Conservation (phyloP, 2,888 invertebrate species). For the Eupithecia abbreviata region DNA sequence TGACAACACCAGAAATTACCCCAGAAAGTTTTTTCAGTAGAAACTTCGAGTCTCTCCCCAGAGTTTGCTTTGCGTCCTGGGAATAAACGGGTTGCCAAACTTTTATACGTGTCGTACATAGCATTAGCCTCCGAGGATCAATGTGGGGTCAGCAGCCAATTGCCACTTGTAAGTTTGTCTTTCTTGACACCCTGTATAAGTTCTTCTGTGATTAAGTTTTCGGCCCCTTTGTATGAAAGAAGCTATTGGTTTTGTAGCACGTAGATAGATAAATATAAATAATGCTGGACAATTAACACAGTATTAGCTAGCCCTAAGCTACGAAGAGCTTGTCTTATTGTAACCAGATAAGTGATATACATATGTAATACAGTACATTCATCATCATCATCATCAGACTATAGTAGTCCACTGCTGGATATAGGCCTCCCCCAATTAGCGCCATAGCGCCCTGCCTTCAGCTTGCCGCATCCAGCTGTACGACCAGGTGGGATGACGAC, state of each 20-base stretch:
- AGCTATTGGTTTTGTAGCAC: background rate
- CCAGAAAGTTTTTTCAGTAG: conserved; percentile 31
- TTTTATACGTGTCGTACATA: conserved; percentile 37
- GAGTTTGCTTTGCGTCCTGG: conserved; percentile 39
- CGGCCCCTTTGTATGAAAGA: background rate
- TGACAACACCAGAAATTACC: conserved; percentile 3
- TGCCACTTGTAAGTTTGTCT: conserved; percentile 8
- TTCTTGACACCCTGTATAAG: background rate
- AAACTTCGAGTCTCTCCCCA: conserved; percentile 36
- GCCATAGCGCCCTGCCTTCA: no score
- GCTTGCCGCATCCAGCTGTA: no score
- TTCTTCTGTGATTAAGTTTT: background rate
- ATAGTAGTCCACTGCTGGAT: no score
- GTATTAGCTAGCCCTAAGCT: no score
- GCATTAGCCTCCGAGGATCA: conserved; percentile 25
- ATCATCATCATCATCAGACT: no score
- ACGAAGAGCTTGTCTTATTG: no score
- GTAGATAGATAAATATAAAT: background rate
- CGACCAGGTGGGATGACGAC: no score
- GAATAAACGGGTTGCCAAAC: conserved; percentile 36
- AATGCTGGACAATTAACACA: no score
- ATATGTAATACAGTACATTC: no score
- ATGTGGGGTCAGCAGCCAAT: conserved; percentile 17
- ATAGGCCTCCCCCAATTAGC: no score
- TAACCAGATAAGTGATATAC: no score